Conservation (phyloP, 2,888 invertebrate species). For the Auanema sp. region DNA sequence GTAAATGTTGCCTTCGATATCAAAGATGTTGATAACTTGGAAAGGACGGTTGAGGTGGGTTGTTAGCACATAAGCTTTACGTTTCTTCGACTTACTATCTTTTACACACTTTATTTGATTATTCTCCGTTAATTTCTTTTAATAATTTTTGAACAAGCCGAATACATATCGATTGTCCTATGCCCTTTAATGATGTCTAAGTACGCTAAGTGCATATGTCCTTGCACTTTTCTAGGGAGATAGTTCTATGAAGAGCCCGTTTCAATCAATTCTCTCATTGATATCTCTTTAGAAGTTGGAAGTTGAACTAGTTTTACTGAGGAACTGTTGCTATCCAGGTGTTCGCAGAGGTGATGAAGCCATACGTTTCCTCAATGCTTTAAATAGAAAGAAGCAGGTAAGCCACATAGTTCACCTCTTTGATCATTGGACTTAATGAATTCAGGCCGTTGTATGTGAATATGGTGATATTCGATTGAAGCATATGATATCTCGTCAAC, state of each 20-base stretch:
- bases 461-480: constrained; percentile 48
- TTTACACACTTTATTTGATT: not conserved
- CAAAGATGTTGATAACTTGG: constrained; percentile 44
- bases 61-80: not conserved
- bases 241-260: not conserved
- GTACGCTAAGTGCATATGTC: not conserved
- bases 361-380: constrained; percentile 38
- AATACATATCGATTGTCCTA: too few species aligned
- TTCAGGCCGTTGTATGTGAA: constrained; percentile 44
- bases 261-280: constrained; percentile 9
- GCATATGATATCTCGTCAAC: constrained; percentile 29
- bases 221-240: constrained; percentile 1
- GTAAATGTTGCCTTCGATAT: constrained; percentile 48
- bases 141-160: too few species aligned
- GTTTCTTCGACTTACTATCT: too few species aligned
- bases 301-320: constrained; percentile 45
- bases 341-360: constrained; percentile 43
- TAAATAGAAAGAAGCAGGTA: constrained; percentile 46
- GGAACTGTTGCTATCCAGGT: constrained; percentile 46
- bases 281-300: constrained; percentile 33
- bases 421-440: not conserved
- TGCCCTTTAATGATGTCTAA: not conserved
- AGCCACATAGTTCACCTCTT: not conserved
- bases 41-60: constrained; percentile 40
- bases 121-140: too few species aligned